phyloP scores from a whole-genome alignment of 2,113 vertebrate genomes.

The Leucosticte australis region DNA sequence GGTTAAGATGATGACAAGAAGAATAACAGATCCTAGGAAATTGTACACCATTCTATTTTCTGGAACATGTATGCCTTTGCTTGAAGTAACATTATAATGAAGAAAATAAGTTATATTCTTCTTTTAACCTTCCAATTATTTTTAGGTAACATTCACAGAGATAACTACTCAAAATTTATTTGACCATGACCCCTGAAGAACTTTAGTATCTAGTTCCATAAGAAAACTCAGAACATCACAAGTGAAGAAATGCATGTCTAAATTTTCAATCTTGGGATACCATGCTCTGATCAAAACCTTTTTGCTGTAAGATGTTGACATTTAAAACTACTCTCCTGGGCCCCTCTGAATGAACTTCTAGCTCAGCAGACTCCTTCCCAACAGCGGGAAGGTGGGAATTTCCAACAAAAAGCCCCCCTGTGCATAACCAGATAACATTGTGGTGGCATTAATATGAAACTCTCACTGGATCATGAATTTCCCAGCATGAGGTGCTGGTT shows the following conservation, averaged over 20 bases:
- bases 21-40: not conserved
- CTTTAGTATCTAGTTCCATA: not conserved
- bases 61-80: not conserved
- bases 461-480: not conserved
- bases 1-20: not conserved
- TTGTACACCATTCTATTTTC: not conserved
- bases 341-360: not conserved
- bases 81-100: not conserved
- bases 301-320: not conserved
- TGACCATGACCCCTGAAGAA: not conserved
- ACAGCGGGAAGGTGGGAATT: not conserved
- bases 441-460: not conserved
- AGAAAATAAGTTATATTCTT: not conserved
- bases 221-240: not conserved
- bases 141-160: not conserved
- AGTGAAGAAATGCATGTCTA: not conserved
- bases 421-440: not conserved
- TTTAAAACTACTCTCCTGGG: not conserved
- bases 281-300: not conserved
- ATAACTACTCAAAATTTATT: not conserved
- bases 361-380: not conserved
- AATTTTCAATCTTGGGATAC: not conserved
- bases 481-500: not conserved
- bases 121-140: not conserved
- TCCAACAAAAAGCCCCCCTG: rapidly evolving